phyloP scores from a whole-genome alignment of 2,113 vertebrate genomes.

The Bettongia penicillata region DNA sequence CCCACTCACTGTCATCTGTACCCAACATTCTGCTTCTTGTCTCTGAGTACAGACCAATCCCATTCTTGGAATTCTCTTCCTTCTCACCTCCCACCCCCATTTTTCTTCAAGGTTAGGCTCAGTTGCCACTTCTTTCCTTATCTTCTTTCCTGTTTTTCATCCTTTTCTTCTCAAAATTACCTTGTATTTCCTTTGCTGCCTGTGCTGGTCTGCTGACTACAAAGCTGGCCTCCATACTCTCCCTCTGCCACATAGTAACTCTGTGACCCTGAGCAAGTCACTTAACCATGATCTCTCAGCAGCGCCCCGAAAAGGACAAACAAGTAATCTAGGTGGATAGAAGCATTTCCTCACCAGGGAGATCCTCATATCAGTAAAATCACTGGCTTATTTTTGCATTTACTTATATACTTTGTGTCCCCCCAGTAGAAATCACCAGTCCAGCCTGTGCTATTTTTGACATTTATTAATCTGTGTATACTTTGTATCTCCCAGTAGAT shows the following conservation, averaged over 20 bases:
- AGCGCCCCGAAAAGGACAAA: background rate
- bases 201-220: background rate
- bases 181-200: background rate
- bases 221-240: background rate
- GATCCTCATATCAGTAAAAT: background rate
- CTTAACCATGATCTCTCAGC: background rate
- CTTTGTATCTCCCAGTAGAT: background rate
- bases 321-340: background rate
- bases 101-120: background rate
- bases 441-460: background rate
- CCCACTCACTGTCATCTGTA: background rate
- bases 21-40: background rate
- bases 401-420: background rate
- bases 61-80: background rate
- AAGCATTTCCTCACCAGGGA: background rate
- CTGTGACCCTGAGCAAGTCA: background rate
- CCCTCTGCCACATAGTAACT: too few species aligned
- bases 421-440: background rate
- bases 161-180: background rate
- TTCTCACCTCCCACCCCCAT: background rate
- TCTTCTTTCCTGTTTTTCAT: background rate
- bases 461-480: background rate
- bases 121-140: background rate
- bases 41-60: background rate
- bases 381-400: background rate